Evolutionary conservation across 2,797 vertebrate species (phyloP), one percentile per base, ranked within the genome.

Genomic region (Cichlasoma orientale): DNA sequence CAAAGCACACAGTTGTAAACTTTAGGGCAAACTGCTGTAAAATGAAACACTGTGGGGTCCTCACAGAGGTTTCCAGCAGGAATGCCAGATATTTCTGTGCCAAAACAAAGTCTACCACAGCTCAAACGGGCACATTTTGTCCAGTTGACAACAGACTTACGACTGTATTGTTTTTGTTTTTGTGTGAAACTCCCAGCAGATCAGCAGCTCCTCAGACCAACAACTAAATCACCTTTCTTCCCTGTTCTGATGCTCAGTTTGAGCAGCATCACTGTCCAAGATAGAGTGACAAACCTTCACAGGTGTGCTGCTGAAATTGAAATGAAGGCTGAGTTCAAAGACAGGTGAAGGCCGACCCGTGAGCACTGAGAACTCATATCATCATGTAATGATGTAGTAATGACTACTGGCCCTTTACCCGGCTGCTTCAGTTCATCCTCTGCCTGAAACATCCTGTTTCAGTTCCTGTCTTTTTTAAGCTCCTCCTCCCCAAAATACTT

Each of bases 1-100:
- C 85, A 87, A 83, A 88, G 85, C 80, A 18, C 4, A 12, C 21
- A 1, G 31, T 70, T 47, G 50, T 88, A 90, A 83, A 84, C 53
- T 47, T 80, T 57, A 41, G 77, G 79, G 47, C 56, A 14, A 50
- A 4, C 47, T 3, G 0, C 86, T 70, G n/a, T 91, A 88, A 85
- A 91, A 57, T 13, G 5, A 72, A 66, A 6, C 18, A 1, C 16
- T 14, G 66, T 18, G 78, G 57, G 58, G 61, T 79, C 57, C 16
- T 79, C 53, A 0, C 44, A 4, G 12, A 61, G 58, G 16, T 31
- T 29, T 10, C 55, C 36, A 12, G 14, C 4, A 16, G 21, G 52
- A 79, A 61, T 6, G 72, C 33, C 58, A 68, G 33, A 31, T 74
- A 57, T 59, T n/a, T 74, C 61, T 53, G 72, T 2, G 23, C 58